Conservation (phyloP, 1,140 invertebrate genomes). For the Pararge aegeria region DNA sequence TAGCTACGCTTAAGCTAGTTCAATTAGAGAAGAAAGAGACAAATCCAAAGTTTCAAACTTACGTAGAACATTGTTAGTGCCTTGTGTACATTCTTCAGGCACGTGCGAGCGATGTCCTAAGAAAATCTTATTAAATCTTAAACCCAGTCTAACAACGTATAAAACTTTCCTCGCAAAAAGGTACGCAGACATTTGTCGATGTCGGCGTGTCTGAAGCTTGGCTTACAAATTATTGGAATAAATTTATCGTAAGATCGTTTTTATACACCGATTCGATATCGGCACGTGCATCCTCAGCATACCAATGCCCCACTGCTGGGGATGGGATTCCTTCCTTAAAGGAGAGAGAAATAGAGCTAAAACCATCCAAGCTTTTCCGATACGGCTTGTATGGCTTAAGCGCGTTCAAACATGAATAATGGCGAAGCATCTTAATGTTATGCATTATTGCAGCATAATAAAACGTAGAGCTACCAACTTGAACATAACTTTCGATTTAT, state of each 20-base stretch:
- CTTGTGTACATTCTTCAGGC: constrained; percentile 11
- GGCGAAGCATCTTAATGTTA: no score
- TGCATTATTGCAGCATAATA: no score
- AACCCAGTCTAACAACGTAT: constrained; percentile 15
- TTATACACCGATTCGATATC: neutral
- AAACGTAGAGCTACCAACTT: no score
- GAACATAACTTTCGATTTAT: no score
- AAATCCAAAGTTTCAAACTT: constrained; percentile 8
- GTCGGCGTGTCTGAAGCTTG: constrained; percentile 18
- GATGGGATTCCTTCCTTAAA: no score
- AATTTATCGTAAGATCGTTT: neutral
- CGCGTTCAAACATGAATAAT: no score
- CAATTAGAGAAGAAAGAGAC: neutral
- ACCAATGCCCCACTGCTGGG: no score
- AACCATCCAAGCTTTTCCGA: no score
- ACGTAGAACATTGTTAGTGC: constrained; percentile 6
- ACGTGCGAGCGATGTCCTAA: constrained; percentile 19
- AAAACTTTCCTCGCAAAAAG: constrained; percentile 24
- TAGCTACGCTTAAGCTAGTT: no score
- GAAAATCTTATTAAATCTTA: constrained; percentile 27
- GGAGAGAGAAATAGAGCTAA: no score
- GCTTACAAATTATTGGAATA: constrained; percentile 7
- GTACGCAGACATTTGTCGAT: constrained; percentile 20
- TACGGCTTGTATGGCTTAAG: no score
- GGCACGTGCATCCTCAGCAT: neutral